Base-by-base conservation (phyloP, 2,797 vertebrate species). In the Aotus griseimembra region DNA sequence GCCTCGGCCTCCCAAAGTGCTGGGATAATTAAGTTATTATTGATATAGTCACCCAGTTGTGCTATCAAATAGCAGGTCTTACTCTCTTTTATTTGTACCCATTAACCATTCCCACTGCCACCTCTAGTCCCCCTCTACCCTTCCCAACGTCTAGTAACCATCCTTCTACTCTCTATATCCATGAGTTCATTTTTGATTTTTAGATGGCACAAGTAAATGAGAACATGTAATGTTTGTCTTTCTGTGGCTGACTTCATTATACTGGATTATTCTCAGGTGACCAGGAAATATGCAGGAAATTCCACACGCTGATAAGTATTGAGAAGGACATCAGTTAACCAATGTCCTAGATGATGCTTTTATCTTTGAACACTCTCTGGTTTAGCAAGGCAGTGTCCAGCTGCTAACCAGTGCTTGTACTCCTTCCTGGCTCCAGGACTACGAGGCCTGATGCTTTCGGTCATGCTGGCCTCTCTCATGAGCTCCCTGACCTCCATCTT, bases 401-500 rank as follows among this genome's bases (percentile, higher is more conserved):
- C 13, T 36, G 12, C 73, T 90, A 90, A 96, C 58, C 11, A 70
- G 13, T 0, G 0, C 4, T 79, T 39, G 4, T 0, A n/a, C 20
- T 39, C 39, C 11, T 4, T 88, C 96, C 36, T 75, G 98, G 41
- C 67, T 39, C 19, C 98, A 99, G 99, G 99, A 95, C 98, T 99
- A n/a, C 98, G 99, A 73, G 99, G 99, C 72, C 98, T 99, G 92
- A 99, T 99, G 99, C 88, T 99, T 94, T 99, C 99, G 0, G 99
- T 99, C 95, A 99, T 99, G 99, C 3, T 99, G 99, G 99, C 99
- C 0, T 99, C 99, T 50, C 99, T 99, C 72, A 99, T 99, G 99
- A 99, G 99, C 97, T 99, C 99, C 15, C 98, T 99, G 76, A 99
- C 99, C 30, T 99, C 99, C 98, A 99, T 99, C 98, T 99, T 99